Percentiles rank a stretch among this genome's conserved stretches.
These are phyloP conservation scores for Tragelaphus strepsiceros DNA, from an alignment of 2,113 vertebrate genomes.

Conservation along the genomic window DNA sequence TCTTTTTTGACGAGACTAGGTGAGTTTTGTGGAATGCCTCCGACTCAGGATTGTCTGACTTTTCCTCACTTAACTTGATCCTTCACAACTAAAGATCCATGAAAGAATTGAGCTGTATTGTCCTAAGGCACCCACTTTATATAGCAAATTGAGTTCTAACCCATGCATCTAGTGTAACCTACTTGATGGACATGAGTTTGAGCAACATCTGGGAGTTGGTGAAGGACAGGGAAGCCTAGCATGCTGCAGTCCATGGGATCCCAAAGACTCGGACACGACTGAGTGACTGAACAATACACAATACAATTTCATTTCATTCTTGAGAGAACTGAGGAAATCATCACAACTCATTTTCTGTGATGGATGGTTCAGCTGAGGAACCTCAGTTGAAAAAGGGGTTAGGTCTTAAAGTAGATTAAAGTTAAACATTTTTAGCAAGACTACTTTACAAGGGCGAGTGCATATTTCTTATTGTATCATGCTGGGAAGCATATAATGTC, in stretches of 20 bases:
- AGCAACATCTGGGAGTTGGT: not conserved
- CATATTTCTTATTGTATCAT: not conserved
- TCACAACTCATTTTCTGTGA: not conserved
- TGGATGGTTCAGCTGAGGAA: not conserved
- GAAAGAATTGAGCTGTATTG: not conserved
- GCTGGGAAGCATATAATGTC: not conserved
- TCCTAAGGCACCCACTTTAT: not conserved
- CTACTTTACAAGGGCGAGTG: not conserved
- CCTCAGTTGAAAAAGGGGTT: not conserved
- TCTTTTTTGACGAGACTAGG: not conserved
- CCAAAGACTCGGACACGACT: rapidly evolving
- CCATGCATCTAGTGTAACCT: not conserved
- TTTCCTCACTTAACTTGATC: not conserved
- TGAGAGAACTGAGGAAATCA: not conserved
- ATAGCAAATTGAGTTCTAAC: not conserved
- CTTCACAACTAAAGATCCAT: not conserved
- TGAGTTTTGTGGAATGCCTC: not conserved
- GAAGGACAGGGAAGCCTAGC: not conserved
- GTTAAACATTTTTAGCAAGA: not conserved
- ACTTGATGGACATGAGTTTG: not conserved
- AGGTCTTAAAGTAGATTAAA: not conserved
- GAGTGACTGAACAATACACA: not conserved
- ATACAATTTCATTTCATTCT: not conserved
- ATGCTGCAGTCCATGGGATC: not conserved
- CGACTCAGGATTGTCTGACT: not conserved